Evolutionary conservation across 1,140 invertebrate genomes (phyloP), one percentile per base, ranked within the genome.

Genomic region (Cotesia typhae): DNA sequence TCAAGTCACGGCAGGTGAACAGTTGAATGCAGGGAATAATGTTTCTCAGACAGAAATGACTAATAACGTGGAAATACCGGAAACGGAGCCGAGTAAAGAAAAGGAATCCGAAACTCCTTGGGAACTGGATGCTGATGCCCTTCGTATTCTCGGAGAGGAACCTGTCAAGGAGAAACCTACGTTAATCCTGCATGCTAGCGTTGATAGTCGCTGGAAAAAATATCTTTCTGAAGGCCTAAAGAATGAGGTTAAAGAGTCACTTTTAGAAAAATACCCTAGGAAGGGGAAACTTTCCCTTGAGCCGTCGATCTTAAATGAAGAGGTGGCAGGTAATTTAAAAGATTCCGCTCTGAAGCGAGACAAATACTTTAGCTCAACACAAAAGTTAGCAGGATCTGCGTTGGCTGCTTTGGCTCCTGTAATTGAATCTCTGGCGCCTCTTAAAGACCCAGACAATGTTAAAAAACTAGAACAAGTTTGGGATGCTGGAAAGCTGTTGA

Each of bases 311-410:
- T 57, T 68, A n/a, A 57, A 68, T 57, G 52, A 53, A 35, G 67
- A 68, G 7, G 55, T 68, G 4, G 52, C 67, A 57, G 28, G 17
- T 60, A 60, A 60, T 28, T 60, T 60, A 12, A 60, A 60, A 36
- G 59, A 60, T 3, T 60, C 28, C 2, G 59, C 17, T 0, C 3
- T 35, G 55, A 57, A 57, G 3, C 2, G 55, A 17, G 55, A 57
- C 5, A 57, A 2, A 57, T 57, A 57, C 17, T 57, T 57, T 57
- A 0, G 55, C 36, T 10, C 61, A 20, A 64, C 61, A 35, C 35
- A 17, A 36, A 64, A 35, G 4, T 37, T n/a, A 64, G n/a, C 38
- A 12, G 38, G 61, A 41, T 37, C 35, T 36, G 61, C 47, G 1
- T 51, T 51, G 47, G 47, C 12, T 7, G 47, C 47, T 1, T 57